Evolutionary conservation across 2,113 vertebrate species (phyloP).

Genomic region (Platichthys flesus): DNA sequence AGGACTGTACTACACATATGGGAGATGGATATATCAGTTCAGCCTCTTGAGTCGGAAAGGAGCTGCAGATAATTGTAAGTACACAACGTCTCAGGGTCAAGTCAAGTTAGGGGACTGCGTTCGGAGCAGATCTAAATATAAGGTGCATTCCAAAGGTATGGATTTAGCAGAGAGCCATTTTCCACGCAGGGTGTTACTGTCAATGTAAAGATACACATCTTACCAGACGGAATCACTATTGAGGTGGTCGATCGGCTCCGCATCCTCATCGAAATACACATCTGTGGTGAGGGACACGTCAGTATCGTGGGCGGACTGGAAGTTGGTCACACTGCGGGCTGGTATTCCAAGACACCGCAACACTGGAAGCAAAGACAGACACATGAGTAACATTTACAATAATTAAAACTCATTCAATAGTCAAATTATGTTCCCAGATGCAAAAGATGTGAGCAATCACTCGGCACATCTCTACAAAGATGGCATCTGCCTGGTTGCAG

Average conservation of each 20-base stretch:
- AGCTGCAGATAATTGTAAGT: slow-evolving; percentile 8
- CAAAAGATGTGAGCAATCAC: background rate
- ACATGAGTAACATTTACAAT: background rate
- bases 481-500: slow-evolving; percentile 4
- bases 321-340: slow-evolving; percentile 91
- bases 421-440: slow-evolving; percentile 16
- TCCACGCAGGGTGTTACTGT: background rate
- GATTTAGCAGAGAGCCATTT: slow-evolving; percentile 10
- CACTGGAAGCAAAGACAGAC: slow-evolving; percentile 77
- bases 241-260: slow-evolving; percentile 86
- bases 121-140: slow-evolving; percentile 42
- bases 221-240: slow-evolving; percentile 93
- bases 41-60: background rate
- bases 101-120: slow-evolving; percentile 8
- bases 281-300: slow-evolving; percentile 93
- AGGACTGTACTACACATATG: background rate
- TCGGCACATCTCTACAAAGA: background rate
- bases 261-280: slow-evolving; percentile 89
- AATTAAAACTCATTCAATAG: background rate
- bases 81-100: slow-evolving; percentile 5
- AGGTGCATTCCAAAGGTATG: slow-evolving; percentile 24
- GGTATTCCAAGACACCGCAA: slow-evolving; percentile 91
- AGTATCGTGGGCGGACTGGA: slow-evolving; percentile 94
- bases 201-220: slow-evolving; percentile 51
- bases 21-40: background rate